These are phyloP conservation scores for Phortica magna DNA, from an alignment of 2,888 invertebrate species.

Conservation along the genomic window DNA sequence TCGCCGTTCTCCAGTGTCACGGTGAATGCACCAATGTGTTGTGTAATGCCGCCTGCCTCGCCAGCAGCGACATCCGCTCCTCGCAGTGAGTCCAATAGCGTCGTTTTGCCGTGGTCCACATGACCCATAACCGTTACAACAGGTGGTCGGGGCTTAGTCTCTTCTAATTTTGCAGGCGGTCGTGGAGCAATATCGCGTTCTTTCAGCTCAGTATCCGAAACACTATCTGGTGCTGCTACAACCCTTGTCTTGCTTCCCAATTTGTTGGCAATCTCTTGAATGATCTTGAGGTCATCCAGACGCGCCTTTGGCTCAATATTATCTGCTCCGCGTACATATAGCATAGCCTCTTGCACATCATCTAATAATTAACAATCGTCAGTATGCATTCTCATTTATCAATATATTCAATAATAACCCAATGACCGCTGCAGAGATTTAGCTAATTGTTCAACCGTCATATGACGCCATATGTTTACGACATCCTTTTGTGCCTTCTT, in stretches of 20 bases:
- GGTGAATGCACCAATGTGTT: slow-evolving; percentile 98
- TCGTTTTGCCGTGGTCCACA: slow-evolving; percentile 99
- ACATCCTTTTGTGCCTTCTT: slow-evolving; percentile 76
- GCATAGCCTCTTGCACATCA: slow-evolving; percentile 84
- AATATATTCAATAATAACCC: slow-evolving; percentile 77
- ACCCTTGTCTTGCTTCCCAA: slow-evolving; percentile 83
- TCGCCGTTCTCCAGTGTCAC: slow-evolving; percentile 85
- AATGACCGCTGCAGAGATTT: slow-evolving; percentile 81
- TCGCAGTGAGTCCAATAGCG: slow-evolving; percentile 92
- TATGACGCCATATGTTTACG: slow-evolving; percentile 87
- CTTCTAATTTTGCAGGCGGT: slow-evolving; percentile 83
- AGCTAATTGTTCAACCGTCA: slow-evolving; percentile 88
- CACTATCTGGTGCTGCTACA: slow-evolving; percentile 78
- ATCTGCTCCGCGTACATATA: slow-evolving; percentile 82
- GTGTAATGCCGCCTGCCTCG: slow-evolving; percentile 99
- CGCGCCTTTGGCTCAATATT: slow-evolving; percentile 80
- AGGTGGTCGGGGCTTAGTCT: slow-evolving; percentile 88
- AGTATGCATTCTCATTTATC: not conserved
- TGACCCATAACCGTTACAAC: slow-evolving; percentile 99
- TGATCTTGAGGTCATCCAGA: slow-evolving; percentile 83
- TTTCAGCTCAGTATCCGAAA: slow-evolving; percentile 51
- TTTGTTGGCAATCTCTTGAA: slow-evolving; percentile 84
- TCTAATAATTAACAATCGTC: slow-evolving; percentile 77
- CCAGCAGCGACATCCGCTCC: slow-evolving; percentile 91
- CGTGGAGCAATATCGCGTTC: slow-evolving; percentile 81